Conservation (phyloP, 92 coral and sea anemone species). For the Palythoa grandiflora region DNA sequence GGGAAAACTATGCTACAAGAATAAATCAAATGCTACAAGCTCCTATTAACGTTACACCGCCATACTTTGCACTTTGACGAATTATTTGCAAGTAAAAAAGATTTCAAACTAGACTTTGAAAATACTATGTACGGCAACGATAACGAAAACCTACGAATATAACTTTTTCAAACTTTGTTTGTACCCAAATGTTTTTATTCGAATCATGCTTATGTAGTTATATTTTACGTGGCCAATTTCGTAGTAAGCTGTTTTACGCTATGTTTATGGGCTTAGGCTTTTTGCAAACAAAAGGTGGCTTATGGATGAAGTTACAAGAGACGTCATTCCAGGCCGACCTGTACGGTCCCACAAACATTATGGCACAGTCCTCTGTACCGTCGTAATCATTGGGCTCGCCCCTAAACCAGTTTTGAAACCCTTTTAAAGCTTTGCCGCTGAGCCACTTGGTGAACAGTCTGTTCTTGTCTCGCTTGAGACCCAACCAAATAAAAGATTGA, state of each 20-base stretch:
- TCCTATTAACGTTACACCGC: too few relatives aligned
- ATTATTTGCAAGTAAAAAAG: too few relatives aligned
- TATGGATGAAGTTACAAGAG: conserved; percentile 11
- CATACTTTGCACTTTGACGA: too few relatives aligned
- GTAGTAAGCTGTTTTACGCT: background rate
- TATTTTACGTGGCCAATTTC: too few relatives aligned
- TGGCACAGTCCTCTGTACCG: background rate
- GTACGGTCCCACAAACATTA: conserved; percentile 5
- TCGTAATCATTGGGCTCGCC: conserved; percentile 21
- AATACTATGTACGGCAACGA: too few relatives aligned
- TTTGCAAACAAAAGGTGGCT: conserved; percentile 19
- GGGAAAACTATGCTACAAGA: too few relatives aligned
- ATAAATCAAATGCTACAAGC: too few relatives aligned
- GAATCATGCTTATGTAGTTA: too few relatives aligned
- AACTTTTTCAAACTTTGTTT: too few relatives aligned
- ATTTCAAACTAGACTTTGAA: too few relatives aligned
- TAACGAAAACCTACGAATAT: too few relatives aligned
- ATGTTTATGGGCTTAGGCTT: background rate
- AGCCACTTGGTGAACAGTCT: conserved; percentile 12
- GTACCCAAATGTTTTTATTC: too few relatives aligned
- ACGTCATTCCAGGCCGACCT: conserved; percentile 30
- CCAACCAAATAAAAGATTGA: background rate
- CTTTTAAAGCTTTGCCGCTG: background rate
- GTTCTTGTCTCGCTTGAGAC: conserved; percentile 20
- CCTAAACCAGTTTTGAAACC: background rate